Evolutionary conservation across 2,113 vertebrate species (phyloP), one percentile per base, ranked within the genome.

Genomic region (Scalopus aquaticus): DNA sequence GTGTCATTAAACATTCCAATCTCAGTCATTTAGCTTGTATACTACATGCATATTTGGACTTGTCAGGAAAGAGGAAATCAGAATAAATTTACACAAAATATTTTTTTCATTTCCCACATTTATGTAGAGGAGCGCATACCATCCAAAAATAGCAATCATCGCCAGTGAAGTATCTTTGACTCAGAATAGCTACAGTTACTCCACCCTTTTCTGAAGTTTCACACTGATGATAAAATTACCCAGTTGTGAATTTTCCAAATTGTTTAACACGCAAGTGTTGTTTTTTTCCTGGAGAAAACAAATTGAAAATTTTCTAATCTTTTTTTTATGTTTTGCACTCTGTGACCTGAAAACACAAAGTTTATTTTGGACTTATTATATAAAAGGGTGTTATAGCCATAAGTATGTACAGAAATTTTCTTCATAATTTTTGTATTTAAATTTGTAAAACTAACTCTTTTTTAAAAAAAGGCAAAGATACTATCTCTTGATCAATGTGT

Each of bases 391-490:
- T 98, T 98, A 98, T 99, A 98, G 99, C 98, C 98, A 98, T 98
- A 99, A 98, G 97, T 98, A 98, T 99, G 99, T 99, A 99, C 98
- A 99, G 98, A 98, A 98, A 98, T 99, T 99, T 98, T 99, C 98
- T 98, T 99, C 98, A 98, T 98, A 98, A 98, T 98, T 99, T 99
- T 99, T 99, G 98, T 99, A 98, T 99, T 99, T 99, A 99, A 99
- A 99, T 99, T 99, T 99, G 99, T 99, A 99, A 99, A 99, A 99
- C 95, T 98, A 98, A 99, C 99, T 99, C 99, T 98, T 13, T 72
- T 73, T 62, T 22, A 35, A 32, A 77, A 26, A 26, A 6, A 67
- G 19, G 26, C 37, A 1, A 44, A 6, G 9, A 10, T 4, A 70
- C 9, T 62, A 9, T 70, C 22, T 88, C 54, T 88, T 82, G 32